These are phyloP conservation scores for Drosophila ezoana DNA, from an alignment of 2,888 invertebrate genomes.

Conservation along the genomic window DNA sequence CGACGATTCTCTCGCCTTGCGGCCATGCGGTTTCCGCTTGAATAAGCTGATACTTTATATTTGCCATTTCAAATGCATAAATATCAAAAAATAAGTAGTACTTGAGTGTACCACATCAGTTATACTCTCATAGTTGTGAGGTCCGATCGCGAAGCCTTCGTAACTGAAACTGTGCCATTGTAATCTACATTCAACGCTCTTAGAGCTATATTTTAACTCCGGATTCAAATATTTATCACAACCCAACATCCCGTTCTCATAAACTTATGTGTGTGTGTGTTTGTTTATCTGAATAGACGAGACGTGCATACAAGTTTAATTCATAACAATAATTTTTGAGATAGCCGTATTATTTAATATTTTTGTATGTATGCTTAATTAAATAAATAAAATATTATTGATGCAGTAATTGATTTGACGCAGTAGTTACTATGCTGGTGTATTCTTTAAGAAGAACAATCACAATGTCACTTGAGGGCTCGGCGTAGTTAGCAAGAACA, in stretches of 20 bases:
- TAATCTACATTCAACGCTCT: conserved; percentile 9
- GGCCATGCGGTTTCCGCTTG: conserved; percentile 25
- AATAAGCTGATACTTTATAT: conserved; percentile 48
- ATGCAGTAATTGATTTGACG: background rate
- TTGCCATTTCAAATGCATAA: conserved; percentile 34
- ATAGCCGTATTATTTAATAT: background rate
- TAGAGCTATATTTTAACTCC: background rate
- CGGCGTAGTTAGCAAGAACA: background rate
- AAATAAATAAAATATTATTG: background rate
- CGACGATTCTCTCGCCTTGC: background rate
- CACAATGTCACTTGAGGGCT: background rate
- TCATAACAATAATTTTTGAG: too few species aligned
- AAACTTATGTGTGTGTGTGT: background rate
- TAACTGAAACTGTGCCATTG: conserved; percentile 19
- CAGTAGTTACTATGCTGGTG: background rate
- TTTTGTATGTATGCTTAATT: background rate
- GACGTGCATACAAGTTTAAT: background rate
- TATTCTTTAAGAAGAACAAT: background rate
- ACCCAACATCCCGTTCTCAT: background rate
- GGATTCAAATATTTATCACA: conserved; percentile 24
- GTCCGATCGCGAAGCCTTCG: conserved; percentile 21
- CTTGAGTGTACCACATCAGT: background rate
- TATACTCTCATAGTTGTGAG: conserved; percentile 2
- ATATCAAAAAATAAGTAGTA: background rate
- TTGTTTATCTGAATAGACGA: conserved; percentile 7